These are phyloP conservation scores for Cyphomyrus discorhynchus DNA, from an alignment of 2,113 vertebrate genomes.

Conservation along the genomic window DNA sequence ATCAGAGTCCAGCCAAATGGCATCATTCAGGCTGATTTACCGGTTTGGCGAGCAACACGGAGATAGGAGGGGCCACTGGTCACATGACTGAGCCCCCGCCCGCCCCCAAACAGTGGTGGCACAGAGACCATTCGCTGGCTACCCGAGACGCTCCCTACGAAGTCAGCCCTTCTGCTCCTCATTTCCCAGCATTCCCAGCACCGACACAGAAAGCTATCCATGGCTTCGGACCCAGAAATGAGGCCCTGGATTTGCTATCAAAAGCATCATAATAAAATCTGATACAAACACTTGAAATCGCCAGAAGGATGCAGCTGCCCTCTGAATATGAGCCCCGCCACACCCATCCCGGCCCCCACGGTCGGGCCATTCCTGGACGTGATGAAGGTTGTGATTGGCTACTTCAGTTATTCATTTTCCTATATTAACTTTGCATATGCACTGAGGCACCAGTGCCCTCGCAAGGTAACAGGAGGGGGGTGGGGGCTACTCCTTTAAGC, in stretches of 20 bases:
- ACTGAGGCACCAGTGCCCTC: neutral
- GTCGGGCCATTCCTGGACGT: too few species aligned
- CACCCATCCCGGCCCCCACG: too few species aligned
- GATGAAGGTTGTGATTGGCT: too few species aligned
- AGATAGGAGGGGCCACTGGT: neutral
- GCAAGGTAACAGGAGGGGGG: neutral
- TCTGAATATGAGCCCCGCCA: neutral
- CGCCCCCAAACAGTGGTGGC: neutral
- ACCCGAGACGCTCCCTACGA: neutral
- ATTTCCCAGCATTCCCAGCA: neutral
- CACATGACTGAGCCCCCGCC: neutral
- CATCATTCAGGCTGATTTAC: neutral
- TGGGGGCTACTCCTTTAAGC: neutral
- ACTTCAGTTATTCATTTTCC: too few species aligned
- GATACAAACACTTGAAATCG: neutral
- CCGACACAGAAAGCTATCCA: neutral
- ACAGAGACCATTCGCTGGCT: neutral
- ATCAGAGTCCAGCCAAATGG: neutral
- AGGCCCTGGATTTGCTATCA: neutral
- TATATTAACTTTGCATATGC: neutral
- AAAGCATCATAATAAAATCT: neutral
- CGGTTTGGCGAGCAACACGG: neutral
- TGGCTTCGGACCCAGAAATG: neutral
- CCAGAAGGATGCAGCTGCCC: neutral
- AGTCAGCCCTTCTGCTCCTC: too few species aligned